Evolutionary conservation across 2,888 invertebrate genomes (phyloP).

Genomic region (Netelia fuscicornis): DNA sequence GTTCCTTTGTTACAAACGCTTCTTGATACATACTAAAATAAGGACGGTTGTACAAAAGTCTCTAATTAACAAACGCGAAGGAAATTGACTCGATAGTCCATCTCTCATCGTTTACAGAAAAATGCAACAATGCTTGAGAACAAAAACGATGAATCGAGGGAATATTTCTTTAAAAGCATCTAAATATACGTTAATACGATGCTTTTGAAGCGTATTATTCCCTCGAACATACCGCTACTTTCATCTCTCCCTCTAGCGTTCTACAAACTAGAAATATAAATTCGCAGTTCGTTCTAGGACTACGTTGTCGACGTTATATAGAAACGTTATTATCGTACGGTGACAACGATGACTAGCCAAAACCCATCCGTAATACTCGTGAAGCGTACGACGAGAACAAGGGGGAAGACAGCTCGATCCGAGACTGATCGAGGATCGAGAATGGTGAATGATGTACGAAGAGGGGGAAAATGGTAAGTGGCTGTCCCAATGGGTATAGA

Average conservation of each 20-base stretch:
- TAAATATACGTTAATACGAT: constrained; percentile 26
- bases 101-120: no score
- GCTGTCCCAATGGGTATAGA: constrained; percentile 3
- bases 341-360: constrained; percentile 55
- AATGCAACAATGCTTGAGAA: no score
- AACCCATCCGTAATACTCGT: background rate
- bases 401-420: background rate
- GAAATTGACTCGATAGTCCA: no score
- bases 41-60: no score
- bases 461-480: constrained; percentile 25
- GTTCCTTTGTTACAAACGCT: background rate
- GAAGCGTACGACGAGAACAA: background rate
- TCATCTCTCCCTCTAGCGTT: background rate
- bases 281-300: background rate
- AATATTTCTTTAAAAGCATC: background rate
- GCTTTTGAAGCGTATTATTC: constrained; percentile 50
- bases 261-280: constrained; percentile 13
- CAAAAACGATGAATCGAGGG: no score
- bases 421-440: constrained; percentile 21
- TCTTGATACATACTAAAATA: no score
- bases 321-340: constrained; percentile 44
- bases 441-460: constrained; percentile 3
- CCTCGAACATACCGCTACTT: constrained; percentile 18
- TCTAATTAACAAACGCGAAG: no score
- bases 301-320: background rate